Conservation (phyloP, 53 echinoderm and acorn worm species). For the Holothuria scabra region DNA sequence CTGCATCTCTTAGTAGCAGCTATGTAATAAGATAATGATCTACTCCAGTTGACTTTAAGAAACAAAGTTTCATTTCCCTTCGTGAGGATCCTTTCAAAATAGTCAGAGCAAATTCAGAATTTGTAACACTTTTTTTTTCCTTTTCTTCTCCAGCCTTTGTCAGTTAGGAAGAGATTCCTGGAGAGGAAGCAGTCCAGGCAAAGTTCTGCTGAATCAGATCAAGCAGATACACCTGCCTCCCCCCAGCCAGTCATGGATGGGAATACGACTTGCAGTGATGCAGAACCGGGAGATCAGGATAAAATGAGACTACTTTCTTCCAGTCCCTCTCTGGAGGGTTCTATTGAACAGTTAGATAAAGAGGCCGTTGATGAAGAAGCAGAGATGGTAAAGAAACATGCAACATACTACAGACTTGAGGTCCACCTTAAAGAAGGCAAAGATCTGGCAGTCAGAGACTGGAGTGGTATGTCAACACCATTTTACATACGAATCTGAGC, state of each 20-base stretch:
- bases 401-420: slow-evolving; percentile 82
- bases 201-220: slow-evolving; percentile 36
- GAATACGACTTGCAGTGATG: slow-evolving; percentile 36
- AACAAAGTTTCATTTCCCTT: too few relatives aligned
- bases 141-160: slow-evolving; percentile 56
- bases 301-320: not conserved
- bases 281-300: slow-evolving; percentile 44
- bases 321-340: not conserved
- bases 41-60: too few relatives aligned
- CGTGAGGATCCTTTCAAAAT: too few relatives aligned
- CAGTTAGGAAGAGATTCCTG: slow-evolving; percentile 68
- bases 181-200: slow-evolving; percentile 68
- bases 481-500: too few relatives aligned
- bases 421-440: slow-evolving; percentile 87
- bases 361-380: slow-evolving; percentile 44
- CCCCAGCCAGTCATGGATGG: slow-evolving; percentile 38
- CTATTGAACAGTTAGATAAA: slow-evolving; percentile 55
- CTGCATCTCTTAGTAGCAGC: too few relatives aligned
- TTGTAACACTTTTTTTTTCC: not conserved
- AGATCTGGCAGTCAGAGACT: slow-evolving; percentile 92
- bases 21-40: too few relatives aligned
- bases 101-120: too few relatives aligned
- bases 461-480: slow-evolving; percentile 76
- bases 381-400: slow-evolving; percentile 52
- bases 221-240: slow-evolving; percentile 2